These are phyloP conservation scores for Andrena trimmerana DNA, from an alignment of 2,888 invertebrate species.

Conservation along the genomic window DNA sequence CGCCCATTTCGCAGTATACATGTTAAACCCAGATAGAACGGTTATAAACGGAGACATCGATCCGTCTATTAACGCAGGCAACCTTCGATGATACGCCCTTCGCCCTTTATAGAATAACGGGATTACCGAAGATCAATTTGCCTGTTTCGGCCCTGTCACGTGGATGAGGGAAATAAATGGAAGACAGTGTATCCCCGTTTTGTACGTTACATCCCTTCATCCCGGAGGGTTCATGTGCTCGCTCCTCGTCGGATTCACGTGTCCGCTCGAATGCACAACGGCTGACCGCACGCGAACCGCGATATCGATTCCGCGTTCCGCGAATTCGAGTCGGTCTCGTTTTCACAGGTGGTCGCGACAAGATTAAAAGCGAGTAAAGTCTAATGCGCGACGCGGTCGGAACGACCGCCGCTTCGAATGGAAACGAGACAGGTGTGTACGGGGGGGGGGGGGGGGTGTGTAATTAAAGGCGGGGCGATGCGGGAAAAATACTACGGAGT, in stretches of 20 bases:
- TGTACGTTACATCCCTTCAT: background rate
- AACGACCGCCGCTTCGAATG: background rate
- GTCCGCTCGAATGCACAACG: conserved; percentile 18
- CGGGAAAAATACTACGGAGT: background rate
- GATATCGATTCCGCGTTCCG: conserved; percentile 36
- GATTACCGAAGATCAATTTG: background rate
- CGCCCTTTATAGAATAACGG: background rate
- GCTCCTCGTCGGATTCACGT: background rate
- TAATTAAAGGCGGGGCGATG: background rate
- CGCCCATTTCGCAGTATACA: too few relatives aligned
- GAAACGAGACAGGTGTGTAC: background rate
- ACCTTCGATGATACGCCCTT: conserved; percentile 4
- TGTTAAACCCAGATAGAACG: background rate
- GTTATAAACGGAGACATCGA: conserved; percentile 5
- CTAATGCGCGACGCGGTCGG: conserved; percentile 7
- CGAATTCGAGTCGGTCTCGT: conserved; percentile 16
- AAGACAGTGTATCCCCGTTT: background rate
- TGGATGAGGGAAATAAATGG: conserved; percentile 31
- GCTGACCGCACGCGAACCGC: background rate
- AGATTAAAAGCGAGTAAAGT: conserved; percentile 12
- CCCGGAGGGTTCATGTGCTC: too few relatives aligned
- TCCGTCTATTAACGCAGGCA: background rate
- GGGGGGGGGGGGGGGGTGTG: too few relatives aligned
- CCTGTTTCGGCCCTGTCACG: background rate
- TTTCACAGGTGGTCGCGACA: conserved; percentile 50